Evolutionary conservation across 1,140 invertebrate genomes (phyloP), one percentile per base, ranked within the genome.

Genomic region (Orius laevigatus): DNA sequence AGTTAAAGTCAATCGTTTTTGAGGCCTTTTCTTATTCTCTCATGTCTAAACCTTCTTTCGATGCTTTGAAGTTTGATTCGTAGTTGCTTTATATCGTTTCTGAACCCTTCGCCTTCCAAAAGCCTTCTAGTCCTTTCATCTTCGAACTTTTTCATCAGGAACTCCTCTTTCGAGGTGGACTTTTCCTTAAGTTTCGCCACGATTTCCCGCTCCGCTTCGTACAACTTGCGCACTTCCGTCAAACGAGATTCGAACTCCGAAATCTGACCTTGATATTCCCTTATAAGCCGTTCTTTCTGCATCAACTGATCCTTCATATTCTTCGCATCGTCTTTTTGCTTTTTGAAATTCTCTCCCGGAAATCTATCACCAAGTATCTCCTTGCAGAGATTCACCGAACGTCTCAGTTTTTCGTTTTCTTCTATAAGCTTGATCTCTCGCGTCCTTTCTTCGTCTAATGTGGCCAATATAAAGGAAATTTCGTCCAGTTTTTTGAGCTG

Each of bases 51-150:
- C 32, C 42, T 38, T 14, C 50, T 12, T 40, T 53, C 51, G n/a
- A 53, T 18, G 31, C 34, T 25, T 5, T 39, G 41, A 16, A 53
- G 46, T 16, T 32, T 44, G 1, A 11, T 16, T n/a, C 51, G 16
- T 5, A 53, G 25, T 8, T 49, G 18, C 38, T 53, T 53, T 8
- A 53, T 38, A 18, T 53, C 51, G 20, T 32, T 44, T 18, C 33
- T 15, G 20, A 53, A 53, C 4, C 51, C 51, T 40, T 49, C 47
- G 9, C 32, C 32, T 42, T 53, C 51, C 8, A 43, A 31, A 14
- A 49, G 33, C n/a, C 51, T 25, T 20, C 51, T 48, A 18, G 39
- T 53, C 10, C 45, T 43, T 31, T 49, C 46, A 10, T 53, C 46
- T 38, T 53, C 40, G 15, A 45, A 34, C 32, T 46, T 48, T 15